These are phyloP conservation scores for Dichetophora obliterata DNA, from an alignment of 2,888 invertebrate species.

Conservation along the genomic window DNA sequence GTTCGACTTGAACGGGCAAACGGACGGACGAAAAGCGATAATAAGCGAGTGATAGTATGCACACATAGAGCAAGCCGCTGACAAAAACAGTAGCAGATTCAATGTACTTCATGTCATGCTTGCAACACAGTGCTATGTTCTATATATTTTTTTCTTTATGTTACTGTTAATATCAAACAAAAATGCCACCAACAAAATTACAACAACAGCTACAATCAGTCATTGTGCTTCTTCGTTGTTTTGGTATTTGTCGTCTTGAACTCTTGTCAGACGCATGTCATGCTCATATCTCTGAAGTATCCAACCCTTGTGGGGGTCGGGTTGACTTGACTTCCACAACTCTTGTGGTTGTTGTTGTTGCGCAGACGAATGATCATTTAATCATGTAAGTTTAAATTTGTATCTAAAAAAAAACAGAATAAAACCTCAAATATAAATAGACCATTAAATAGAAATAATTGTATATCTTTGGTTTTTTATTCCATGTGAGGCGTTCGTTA, in stretches of 20 bases:
- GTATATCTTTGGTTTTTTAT: background rate
- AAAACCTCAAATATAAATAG: background rate
- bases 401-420: background rate
- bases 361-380: too few species aligned
- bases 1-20: background rate
- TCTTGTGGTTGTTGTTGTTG: background rate
- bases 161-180: conserved; percentile 20
- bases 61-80: background rate
- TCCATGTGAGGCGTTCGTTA: background rate
- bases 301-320: conserved; percentile 34
- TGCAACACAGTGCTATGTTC: conserved; percentile 11
- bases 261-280: conserved; percentile 30
- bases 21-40: background rate
- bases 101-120: background rate
- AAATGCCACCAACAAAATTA: background rate
- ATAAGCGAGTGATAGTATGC: background rate
- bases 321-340: conserved; percentile 3
- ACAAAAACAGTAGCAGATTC: conserved; percentile 9
- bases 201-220: conserved; percentile 12
- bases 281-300: conserved; percentile 12
- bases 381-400: too few species aligned
- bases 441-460: background rate
- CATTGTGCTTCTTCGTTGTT: background rate
- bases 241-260: conserved; percentile 25
- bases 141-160: background rate